phyloP scores from a whole-genome alignment of 53 echinoderm and acorn worm species.

The Holothuria scabra region DNA sequence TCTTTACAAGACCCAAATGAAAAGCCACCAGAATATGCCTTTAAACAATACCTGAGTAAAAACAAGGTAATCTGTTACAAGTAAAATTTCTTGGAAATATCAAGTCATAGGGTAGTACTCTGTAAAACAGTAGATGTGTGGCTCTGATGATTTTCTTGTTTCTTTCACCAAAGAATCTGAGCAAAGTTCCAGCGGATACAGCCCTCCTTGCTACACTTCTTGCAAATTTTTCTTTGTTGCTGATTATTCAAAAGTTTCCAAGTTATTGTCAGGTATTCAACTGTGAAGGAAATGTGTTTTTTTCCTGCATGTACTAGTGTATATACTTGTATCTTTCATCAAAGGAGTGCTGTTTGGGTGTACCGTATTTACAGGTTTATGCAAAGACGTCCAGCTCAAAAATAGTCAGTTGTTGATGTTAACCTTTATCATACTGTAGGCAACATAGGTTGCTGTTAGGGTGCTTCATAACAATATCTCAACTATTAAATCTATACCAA shows the following conservation, averaged over 20 bases:
- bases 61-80: neutral
- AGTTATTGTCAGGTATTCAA: slow-evolving; percentile 17
- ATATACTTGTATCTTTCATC: neutral
- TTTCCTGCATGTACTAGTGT: neutral
- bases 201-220: neutral
- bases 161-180: slow-evolving; percentile 31
- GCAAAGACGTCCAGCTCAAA: no score
- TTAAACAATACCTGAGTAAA: no score
- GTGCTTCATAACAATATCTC: no score
- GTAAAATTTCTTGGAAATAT: neutral
- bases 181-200: neutral
- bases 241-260: slow-evolving; percentile 33
- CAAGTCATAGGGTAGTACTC: neutral
- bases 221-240: slow-evolving; percentile 29
- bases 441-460: no score
- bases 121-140: neutral
- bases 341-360: no score
- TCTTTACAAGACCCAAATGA: no score
- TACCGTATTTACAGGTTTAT: no score
- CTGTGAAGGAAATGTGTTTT: neutral
- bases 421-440: no score
- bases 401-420: no score
- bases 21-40: no score
- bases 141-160: neutral
- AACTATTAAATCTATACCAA: no score